phyloP scores from a whole-genome alignment of 2,888 invertebrate species.

The Idaea straminata region DNA sequence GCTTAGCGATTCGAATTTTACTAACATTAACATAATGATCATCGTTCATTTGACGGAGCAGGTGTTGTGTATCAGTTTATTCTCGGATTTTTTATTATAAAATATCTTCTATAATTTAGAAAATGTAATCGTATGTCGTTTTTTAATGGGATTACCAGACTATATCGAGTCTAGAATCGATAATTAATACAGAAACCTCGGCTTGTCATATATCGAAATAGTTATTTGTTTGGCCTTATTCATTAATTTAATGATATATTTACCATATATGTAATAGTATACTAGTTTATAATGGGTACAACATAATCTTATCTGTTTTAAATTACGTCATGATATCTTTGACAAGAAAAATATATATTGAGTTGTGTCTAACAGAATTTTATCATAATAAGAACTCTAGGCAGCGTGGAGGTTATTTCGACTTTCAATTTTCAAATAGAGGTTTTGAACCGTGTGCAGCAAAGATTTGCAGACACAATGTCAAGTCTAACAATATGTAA shows the following conservation, averaged over 20 bases:
- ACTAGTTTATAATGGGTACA: not conserved
- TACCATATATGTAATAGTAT: not conserved
- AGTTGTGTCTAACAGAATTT: too few relatives aligned
- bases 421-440: too few relatives aligned
- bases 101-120: slow-evolving; percentile 70
- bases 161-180: slow-evolving; percentile 38
- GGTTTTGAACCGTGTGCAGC: too few relatives aligned
- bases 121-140: slow-evolving; percentile 55
- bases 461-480: too few relatives aligned
- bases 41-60: slow-evolving; percentile 74
- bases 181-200: slow-evolving; percentile 53
- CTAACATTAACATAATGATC: slow-evolving; percentile 75
- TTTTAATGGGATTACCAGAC: slow-evolving; percentile 62
- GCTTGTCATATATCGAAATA: slow-evolving; percentile 30
- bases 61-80: slow-evolving; percentile 76
- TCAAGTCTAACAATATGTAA: too few relatives aligned
- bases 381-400: too few relatives aligned
- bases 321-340: too few relatives aligned
- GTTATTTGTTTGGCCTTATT: slow-evolving; percentile 31
- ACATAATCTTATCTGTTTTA: not conserved
- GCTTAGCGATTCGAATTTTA: slow-evolving; percentile 48
- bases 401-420: too few relatives aligned
- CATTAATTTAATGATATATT: not conserved
- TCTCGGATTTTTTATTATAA: slow-evolving; percentile 73
- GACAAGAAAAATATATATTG: too few relatives aligned